phyloP scores from a whole-genome alignment of 2,888 invertebrate genomes.

The Crematogaster levior region DNA sequence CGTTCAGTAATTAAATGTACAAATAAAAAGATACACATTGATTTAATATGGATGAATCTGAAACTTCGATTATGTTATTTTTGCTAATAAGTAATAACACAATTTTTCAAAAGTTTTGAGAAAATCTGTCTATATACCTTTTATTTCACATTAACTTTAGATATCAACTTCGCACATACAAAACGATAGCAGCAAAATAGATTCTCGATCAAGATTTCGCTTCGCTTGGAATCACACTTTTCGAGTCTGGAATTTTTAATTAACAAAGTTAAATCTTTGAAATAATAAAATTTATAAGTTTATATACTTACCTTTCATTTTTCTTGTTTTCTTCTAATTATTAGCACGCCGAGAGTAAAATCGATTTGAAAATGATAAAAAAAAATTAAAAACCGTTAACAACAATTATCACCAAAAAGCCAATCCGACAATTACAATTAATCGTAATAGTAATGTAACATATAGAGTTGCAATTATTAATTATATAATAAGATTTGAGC shows the following conservation, averaged over 20 bases:
- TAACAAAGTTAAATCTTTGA: neutral
- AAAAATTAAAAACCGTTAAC: neutral
- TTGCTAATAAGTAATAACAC: neutral
- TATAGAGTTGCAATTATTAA: constrained; percentile 31
- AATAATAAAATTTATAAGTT: neutral
- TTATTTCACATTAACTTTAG: no score
- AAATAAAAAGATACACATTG: neutral
- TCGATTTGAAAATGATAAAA: neutral
- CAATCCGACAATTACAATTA: neutral
- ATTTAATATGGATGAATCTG: neutral
- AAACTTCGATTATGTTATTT: neutral
- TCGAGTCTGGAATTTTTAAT: neutral
- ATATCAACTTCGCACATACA: neutral
- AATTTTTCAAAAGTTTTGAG: neutral
- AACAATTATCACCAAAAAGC: neutral
- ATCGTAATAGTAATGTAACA: constrained; percentile 13
- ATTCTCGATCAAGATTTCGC: neutral
- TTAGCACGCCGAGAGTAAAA: neutral
- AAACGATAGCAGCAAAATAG: neutral
- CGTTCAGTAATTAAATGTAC: neutral
- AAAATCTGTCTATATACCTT: neutral
- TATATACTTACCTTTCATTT: constrained; percentile 8
- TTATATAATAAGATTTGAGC: constrained; percentile 43
- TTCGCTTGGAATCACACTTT: neutral
- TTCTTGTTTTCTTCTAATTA: neutral